These are phyloP conservation scores for Mormyrus hasselquistii DNA, from an alignment of 2,797 vertebrate species.

Conservation along the genomic window DNA sequence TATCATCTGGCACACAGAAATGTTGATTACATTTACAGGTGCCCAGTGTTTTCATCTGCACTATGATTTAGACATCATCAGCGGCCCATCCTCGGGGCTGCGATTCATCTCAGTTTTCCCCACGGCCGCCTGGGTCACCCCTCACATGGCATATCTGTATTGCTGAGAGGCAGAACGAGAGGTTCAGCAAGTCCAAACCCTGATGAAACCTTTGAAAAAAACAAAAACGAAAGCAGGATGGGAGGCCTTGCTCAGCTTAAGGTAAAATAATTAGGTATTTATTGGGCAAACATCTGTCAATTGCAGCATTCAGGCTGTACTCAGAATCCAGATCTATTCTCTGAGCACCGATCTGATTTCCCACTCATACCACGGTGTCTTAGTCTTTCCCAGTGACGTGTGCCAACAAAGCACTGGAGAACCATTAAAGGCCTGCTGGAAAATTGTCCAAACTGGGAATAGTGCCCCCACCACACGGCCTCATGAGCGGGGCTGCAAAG, in stretches of 20 bases:
- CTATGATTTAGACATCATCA: background rate
- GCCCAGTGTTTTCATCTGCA: background rate
- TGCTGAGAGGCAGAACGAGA: background rate
- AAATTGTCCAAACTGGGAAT: background rate
- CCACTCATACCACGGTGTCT: background rate
- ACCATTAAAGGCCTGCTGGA: background rate
- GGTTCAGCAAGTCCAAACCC: background rate
- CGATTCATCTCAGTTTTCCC: background rate
- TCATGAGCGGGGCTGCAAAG: background rate
- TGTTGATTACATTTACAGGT: background rate
- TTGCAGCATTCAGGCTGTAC: background rate
- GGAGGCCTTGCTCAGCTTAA: background rate
- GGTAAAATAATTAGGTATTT: constrained; percentile 1
- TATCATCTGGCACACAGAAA: background rate
- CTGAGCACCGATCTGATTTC: background rate
- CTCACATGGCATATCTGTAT: background rate
- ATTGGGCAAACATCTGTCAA: background rate
- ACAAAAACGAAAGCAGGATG: background rate
- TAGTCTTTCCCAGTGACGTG: background rate
- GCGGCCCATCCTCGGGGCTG: background rate
- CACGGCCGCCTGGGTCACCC: background rate
- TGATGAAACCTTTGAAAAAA: background rate
- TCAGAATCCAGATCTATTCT: background rate
- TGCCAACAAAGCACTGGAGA: background rate
- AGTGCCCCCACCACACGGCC: background rate